Evolutionary conservation across 2,797 vertebrate genomes (phyloP).

Genomic region (Betta splendens): DNA sequence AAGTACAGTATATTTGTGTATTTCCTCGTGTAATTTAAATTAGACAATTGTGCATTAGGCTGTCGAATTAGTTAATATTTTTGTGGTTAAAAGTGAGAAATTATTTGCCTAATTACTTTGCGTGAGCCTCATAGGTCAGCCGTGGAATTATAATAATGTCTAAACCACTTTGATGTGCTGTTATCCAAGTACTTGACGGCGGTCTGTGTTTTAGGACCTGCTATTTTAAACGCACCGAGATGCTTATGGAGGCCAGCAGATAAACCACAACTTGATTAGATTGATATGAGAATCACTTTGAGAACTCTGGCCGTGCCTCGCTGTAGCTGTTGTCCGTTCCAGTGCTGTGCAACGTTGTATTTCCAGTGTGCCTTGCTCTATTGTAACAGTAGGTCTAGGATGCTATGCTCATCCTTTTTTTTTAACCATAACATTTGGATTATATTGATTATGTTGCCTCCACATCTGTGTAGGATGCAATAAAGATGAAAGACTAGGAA

Average conservation of each 20-base stretch:
- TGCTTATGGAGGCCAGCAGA: slow-evolving; percentile 10
- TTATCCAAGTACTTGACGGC: slow-evolving; percentile 20
- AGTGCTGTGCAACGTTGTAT: slow-evolving; percentile 47
- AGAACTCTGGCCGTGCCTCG: slow-evolving; percentile 26
- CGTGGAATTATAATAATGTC: slow-evolving; percentile 35
- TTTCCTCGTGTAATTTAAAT: slow-evolving; percentile 31
- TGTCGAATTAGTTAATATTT: slow-evolving; percentile 25
- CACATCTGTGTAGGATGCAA: not conserved
- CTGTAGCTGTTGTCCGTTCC: slow-evolving; percentile 38
- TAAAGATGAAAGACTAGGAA: not conserved
- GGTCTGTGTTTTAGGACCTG: slow-evolving; percentile 28
- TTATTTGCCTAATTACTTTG: slow-evolving; percentile 18
- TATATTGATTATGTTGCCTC: slow-evolving; percentile 12
- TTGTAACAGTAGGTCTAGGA: slow-evolving; percentile 32
- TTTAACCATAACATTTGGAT: slow-evolving; percentile 3
- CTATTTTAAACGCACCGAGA: slow-evolving; percentile 12
- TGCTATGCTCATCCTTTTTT: slow-evolving; percentile 17
- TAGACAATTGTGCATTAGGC: slow-evolving; percentile 17
- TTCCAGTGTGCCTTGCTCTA: slow-evolving; percentile 57
- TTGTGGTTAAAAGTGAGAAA: slow-evolving; percentile 31
- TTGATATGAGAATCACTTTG: slow-evolving; percentile 24
- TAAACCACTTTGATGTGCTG: slow-evolving; percentile 21
- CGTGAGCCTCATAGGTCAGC: slow-evolving; percentile 24
- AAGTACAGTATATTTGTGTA: slow-evolving; percentile 43
- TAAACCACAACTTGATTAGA: slow-evolving; percentile 7